Percentiles rank a stretch among this genome's conserved stretches.
Conservation (phyloP, 2,888 invertebrate species). For the Spialia ferax region DNA sequence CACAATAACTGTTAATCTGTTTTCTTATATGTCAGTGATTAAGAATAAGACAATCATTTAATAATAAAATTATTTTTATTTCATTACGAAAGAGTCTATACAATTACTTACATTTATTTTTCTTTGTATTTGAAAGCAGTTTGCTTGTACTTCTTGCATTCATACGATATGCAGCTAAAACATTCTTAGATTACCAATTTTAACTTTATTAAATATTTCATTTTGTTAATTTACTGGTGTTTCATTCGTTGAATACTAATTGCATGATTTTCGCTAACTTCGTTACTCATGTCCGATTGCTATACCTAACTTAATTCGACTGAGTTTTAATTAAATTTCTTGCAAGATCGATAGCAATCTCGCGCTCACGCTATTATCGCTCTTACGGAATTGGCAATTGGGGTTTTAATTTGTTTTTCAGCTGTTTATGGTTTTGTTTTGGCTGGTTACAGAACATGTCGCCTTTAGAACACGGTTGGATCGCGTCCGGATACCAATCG, state of each 20-base stretch:
- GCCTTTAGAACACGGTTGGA: conserved; percentile 88
- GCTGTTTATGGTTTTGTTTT: conserved; percentile 45
- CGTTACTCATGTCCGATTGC: conserved; percentile 13
- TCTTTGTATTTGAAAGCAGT: neutral
- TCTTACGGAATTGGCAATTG: conserved; percentile 30
- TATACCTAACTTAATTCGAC: neutral
- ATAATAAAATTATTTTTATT: too few relatives aligned
- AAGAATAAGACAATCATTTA: too few relatives aligned
- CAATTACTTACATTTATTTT: neutral
- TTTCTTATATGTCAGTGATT: too few relatives aligned
- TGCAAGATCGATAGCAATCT: conserved; percentile 14
- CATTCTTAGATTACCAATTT: neutral
- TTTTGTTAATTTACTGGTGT: neutral
- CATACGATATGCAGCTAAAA: neutral
- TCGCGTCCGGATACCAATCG: conserved; percentile 85
- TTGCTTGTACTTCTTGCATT: neutral
- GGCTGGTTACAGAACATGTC: conserved; percentile 78
- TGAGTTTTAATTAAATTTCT: neutral
- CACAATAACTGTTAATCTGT: too few relatives aligned
- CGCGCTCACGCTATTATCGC: conserved; percentile 32
- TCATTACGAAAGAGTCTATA: neutral
- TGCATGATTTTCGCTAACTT: conserved; percentile 33
- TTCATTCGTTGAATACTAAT: conserved; percentile 21
- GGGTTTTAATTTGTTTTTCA: conserved; percentile 27
- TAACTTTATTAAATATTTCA: neutral